Evolutionary conservation across 2,797 vertebrate genomes (phyloP).

Genomic region (Holocentrus rufus): DNA sequence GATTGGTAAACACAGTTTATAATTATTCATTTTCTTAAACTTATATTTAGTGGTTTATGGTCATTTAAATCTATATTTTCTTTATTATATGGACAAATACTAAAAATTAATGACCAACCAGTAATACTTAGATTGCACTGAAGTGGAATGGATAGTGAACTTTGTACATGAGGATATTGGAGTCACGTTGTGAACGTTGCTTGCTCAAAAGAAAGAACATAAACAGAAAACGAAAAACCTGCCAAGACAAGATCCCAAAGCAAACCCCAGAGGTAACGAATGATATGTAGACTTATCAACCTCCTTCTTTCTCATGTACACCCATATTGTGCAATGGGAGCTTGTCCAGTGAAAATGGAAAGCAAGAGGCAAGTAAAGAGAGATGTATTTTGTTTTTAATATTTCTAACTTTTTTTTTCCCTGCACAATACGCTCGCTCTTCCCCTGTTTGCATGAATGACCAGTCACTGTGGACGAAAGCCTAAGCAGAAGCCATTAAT

Average conservation of each 20-base stretch:
- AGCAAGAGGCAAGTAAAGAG: not conserved
- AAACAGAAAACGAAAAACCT: not conserved
- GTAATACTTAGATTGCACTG: not conserved
- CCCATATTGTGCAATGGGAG: no score
- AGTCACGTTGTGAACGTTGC: not conserved
- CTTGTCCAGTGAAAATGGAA: not conserved
- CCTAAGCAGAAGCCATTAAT: conserved; percentile 72
- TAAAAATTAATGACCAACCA: not conserved
- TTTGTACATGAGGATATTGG: not conserved
- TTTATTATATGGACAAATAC: not conserved
- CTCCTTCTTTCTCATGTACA: not conserved
- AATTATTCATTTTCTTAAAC: not conserved
- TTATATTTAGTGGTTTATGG: not conserved
- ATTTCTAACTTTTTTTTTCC: conserved; percentile 23
- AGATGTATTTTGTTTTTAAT: conserved; percentile 7
- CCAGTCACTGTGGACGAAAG: conserved; percentile 57
- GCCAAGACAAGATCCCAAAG: conserved; percentile 4
- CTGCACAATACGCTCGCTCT: conserved; percentile 22
- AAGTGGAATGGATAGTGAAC: no score
- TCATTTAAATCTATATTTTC: not conserved
- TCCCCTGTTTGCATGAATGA: conserved; percentile 44
- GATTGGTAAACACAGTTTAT: no score
- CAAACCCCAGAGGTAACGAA: not conserved
- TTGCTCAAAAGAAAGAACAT: not conserved
- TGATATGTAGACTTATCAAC: not conserved